phyloP scores from a whole-genome alignment of 1,140 invertebrate genomes.

The Littorina saxatilis region DNA sequence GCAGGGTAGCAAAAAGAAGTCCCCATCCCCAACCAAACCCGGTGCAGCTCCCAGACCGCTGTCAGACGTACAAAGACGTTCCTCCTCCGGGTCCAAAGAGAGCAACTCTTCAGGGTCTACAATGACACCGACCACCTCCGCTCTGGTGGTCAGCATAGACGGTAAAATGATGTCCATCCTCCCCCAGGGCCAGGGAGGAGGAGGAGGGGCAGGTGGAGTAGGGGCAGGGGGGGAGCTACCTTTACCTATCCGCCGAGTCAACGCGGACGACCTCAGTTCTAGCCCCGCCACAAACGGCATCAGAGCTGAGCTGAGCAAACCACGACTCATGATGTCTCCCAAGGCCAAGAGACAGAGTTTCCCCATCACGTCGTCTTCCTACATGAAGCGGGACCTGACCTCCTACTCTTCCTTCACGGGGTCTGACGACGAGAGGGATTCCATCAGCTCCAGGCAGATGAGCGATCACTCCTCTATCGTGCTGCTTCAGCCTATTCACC shows the following conservation, averaged over 20 bases:
- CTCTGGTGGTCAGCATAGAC: conserved; percentile 67
- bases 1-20: conserved; percentile 22
- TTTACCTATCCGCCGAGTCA: conserved; percentile 15
- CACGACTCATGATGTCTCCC: conserved; percentile 22
- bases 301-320: not conserved
- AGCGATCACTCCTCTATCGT: conserved; percentile 71
- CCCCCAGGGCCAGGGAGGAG: conserved; percentile 44
- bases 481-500: conserved; percentile 66
- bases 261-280: conserved; percentile 22
- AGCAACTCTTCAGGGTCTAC: conserved; percentile 66
- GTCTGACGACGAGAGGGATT: conserved; percentile 68
- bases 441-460: conserved; percentile 60
- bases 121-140: conserved; percentile 60
- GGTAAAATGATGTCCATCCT: conserved; percentile 69
- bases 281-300: conserved; percentile 17
- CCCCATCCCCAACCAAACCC: conserved; percentile 39
- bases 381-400: conserved; percentile 23
- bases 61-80: conserved; percentile 47
- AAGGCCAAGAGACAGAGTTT: conserved; percentile 36
- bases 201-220: too few species aligned
- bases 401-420: conserved; percentile 22
- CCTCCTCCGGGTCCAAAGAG: conserved; percentile 58
- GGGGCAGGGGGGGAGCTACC: conserved; percentile 38
- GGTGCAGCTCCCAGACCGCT: conserved; percentile 44
- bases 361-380: conserved; percentile 29